phyloP scores from a whole-genome alignment of 2,113 vertebrate genomes.

The Lipophrys pholis region DNA sequence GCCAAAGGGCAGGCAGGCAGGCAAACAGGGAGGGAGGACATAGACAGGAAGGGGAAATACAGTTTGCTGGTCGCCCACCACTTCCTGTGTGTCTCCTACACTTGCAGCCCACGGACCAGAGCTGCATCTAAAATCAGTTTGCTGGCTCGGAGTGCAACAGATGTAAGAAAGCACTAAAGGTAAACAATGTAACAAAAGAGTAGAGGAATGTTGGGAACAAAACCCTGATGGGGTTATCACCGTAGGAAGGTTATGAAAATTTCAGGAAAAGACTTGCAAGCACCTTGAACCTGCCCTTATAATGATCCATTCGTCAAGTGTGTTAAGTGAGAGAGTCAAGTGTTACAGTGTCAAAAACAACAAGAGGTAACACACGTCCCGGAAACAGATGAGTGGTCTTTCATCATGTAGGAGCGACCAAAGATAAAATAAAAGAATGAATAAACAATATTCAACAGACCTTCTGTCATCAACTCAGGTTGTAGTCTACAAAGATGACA shows the following conservation, averaged over 20 bases:
- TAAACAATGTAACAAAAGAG: constrained; percentile 44
- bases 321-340: neutral
- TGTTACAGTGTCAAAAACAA: constrained; percentile 19
- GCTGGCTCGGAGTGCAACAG: constrained; percentile 60
- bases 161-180: constrained; percentile 53
- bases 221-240: constrained; percentile 28
- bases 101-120: constrained; percentile 76
- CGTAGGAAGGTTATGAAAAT: constrained; percentile 39
- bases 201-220: constrained; percentile 23
- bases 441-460: neutral
- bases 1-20: constrained; percentile 81
- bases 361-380: constrained; percentile 9
- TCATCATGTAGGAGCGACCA: neutral
- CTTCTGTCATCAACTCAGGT: neutral
- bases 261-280: constrained; percentile 16
- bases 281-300: constrained; percentile 19
- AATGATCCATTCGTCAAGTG: constrained; percentile 6
- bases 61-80: constrained; percentile 85
- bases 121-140: constrained; percentile 75
- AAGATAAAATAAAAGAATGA: neutral
- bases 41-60: constrained; percentile 85
- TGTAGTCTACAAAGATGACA: constrained; percentile 14
- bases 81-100: constrained; percentile 84
- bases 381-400: neutral
- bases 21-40: constrained; percentile 75